phyloP scores from a whole-genome alignment of 1,140 invertebrate genomes.

The Micrasema longulum region DNA sequence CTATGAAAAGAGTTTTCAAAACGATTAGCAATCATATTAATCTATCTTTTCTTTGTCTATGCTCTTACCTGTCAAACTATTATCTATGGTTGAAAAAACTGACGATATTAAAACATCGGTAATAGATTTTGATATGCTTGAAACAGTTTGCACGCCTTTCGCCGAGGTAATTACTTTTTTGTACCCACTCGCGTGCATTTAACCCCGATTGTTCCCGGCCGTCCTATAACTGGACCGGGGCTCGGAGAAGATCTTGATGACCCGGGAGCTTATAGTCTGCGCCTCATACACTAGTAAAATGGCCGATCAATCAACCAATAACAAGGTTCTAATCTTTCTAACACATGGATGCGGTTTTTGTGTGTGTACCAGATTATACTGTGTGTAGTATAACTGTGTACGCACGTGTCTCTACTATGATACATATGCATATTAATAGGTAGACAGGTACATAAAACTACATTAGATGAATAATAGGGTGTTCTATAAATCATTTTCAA shows the following conservation, averaged over 20 bases:
- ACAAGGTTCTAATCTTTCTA: conserved; percentile 42
- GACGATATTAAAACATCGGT: too few relatives aligned
- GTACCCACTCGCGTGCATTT: neutral
- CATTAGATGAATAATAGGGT: too few relatives aligned
- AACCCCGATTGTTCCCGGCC: conserved; percentile 38
- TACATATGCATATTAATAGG: too few relatives aligned
- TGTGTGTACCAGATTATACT: too few relatives aligned
- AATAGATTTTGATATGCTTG: too few relatives aligned
- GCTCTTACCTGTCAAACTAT: too few relatives aligned
- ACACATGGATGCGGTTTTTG: conserved; percentile 17
- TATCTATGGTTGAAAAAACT: too few relatives aligned
- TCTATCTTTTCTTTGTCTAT: too few relatives aligned
- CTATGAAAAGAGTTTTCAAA: too few relatives aligned
- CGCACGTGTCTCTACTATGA: conserved; percentile 1
- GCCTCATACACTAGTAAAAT: conserved; percentile 38
- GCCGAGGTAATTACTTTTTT: conserved; percentile 21
- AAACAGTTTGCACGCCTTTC: conserved; percentile 24
- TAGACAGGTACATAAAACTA: too few relatives aligned
- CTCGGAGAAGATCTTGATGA: conserved; percentile 19
- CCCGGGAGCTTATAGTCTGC: conserved; percentile 40
- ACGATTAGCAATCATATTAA: too few relatives aligned
- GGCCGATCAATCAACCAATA: conserved; percentile 55
- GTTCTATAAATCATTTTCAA: too few relatives aligned
- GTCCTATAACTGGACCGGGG: conserved; percentile 36
- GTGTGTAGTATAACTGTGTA: neutral